Evolutionary conservation across 2,888 invertebrate species (phyloP), one percentile per base, ranked within the genome.

Genomic region (Epinotia nisella): DNA sequence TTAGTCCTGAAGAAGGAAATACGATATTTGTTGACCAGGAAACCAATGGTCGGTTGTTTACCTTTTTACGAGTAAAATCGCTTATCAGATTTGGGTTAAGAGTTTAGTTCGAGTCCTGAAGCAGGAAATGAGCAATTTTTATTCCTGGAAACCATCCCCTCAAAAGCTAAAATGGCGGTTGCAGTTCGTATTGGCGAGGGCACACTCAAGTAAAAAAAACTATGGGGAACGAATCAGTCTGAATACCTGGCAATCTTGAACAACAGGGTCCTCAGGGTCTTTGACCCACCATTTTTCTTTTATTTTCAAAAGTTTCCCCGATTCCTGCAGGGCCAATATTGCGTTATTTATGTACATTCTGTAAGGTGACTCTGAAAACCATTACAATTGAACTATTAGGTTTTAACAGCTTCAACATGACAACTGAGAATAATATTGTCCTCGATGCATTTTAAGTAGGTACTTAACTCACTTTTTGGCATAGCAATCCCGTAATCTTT

Each of bases 251-350:
- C 91, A 90, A 62, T 82, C 77, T 9, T 87, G 85, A 77, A 95
- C 95, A 76, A 87, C 82, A 45, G 91, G 93, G 41, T 94, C 94
- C 7, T 95, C 95, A 67, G 95, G 94, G 81, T 94, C 94, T 74
- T 95, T 92, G 82, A 95, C 96, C 99, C 99, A 99, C 99, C 99
- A 99, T 88, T 96, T 97, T 58, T 95, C 95, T 87, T 98, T 98
- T 69, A 99, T 86, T 56, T 94, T 92, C 55, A 94, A 95, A 9
- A 99, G 93, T 61, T 94, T 93, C 0, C 98, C 98, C 70, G 95
- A 95, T 88, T 99, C 98, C 93, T 98, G 98, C 65, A 99, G 94
- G 82, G 95, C 95, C 61, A 99, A 92, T 75, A 99, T 97, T 2
- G 98, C 97, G 73, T 96, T 96, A 80, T 97, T 98, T 68, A 99